Evolutionary conservation across 2,797 vertebrate species (phyloP).

Genomic region (Stomatorhinus walkeri): DNA sequence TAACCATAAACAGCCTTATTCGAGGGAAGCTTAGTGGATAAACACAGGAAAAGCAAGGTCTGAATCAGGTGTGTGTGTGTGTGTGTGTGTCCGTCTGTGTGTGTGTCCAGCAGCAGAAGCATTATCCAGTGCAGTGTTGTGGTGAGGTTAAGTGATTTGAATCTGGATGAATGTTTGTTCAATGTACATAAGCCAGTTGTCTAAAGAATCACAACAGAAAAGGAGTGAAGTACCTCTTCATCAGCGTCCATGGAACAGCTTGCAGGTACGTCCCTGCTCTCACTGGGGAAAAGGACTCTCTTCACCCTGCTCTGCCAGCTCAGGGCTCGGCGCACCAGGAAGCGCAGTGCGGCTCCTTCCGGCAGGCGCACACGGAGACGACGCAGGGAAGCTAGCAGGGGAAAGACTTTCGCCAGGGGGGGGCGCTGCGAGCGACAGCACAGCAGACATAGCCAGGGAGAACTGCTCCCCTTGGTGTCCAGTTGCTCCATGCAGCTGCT

Average conservation of each 20-base stretch:
- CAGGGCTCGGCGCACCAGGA: slow-evolving; percentile 91
- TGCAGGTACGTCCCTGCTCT: slow-evolving; percentile 33
- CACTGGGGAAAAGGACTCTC: slow-evolving; percentile 75
- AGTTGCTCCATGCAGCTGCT: slow-evolving; percentile 61
- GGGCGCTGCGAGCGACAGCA: slow-evolving; percentile 87
- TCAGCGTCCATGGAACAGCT: background rate
- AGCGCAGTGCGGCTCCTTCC: slow-evolving; percentile 89
- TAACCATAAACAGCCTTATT: background rate
- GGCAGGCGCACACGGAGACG: slow-evolving; percentile 86
- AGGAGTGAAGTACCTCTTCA: background rate
- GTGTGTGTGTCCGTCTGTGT: background rate
- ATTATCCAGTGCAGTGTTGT: no score
- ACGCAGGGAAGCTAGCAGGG: slow-evolving; percentile 84
- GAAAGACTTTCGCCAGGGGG: slow-evolving; percentile 82
- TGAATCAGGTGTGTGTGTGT: background rate
- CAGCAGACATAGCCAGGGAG: slow-evolving; percentile 83
- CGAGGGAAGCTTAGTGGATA: background rate
- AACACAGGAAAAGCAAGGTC: background rate
- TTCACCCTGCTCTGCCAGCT: slow-evolving; percentile 90
- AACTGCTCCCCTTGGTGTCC: slow-evolving; percentile 45
- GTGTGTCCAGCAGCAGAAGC: background rate
- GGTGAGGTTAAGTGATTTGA: no score
- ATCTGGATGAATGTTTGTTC: background rate
- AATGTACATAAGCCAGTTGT: background rate
- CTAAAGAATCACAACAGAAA: background rate